phyloP scores from a whole-genome alignment of 2,888 invertebrate species.

The Rhabditoides inermis region DNA sequence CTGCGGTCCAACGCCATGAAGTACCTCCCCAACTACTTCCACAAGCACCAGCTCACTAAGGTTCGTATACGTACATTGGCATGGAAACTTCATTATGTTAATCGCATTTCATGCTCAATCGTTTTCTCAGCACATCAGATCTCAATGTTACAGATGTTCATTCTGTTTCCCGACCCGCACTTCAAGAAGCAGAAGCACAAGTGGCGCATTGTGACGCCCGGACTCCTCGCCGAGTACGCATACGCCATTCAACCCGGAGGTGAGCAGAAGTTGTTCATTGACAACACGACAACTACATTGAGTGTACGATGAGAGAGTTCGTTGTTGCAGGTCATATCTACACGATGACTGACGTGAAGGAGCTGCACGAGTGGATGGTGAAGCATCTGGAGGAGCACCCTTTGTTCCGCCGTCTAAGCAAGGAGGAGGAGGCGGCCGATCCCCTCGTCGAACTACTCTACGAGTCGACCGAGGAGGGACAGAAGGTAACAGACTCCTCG shows the following conservation, averaged over 20 bases:
- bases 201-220: slow-evolving; percentile 92
- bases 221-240: slow-evolving; percentile 89
- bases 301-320: slow-evolving; percentile 2
- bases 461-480: slow-evolving; percentile 83
- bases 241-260: slow-evolving; percentile 73
- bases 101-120: background rate
- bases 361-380: slow-evolving; percentile 94
- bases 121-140: slow-evolving; percentile 65
- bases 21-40: slow-evolving; percentile 91
- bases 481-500: slow-evolving; percentile 67
- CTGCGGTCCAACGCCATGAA: slow-evolving; percentile 95
- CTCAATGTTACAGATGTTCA: no score
- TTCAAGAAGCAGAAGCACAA: slow-evolving; percentile 78
- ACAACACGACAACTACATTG: background rate
- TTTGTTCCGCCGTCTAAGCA: slow-evolving; percentile 61
- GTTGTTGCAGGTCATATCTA: slow-evolving; percentile 73
- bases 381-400: slow-evolving; percentile 81
- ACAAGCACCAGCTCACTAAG: slow-evolving; percentile 68
- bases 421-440: slow-evolving; percentile 55
- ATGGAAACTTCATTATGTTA: background rate
- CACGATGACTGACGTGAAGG: slow-evolving; percentile 93
- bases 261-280: slow-evolving; percentile 5
- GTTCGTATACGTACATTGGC: background rate
- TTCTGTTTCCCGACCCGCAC: slow-evolving; percentile 96
- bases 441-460: slow-evolving; percentile 79